Percentiles rank a stretch among this genome's conserved stretches.
phyloP scores from a whole-genome alignment of 2,113 vertebrate species.

The Odocoileus hemionus region DNA sequence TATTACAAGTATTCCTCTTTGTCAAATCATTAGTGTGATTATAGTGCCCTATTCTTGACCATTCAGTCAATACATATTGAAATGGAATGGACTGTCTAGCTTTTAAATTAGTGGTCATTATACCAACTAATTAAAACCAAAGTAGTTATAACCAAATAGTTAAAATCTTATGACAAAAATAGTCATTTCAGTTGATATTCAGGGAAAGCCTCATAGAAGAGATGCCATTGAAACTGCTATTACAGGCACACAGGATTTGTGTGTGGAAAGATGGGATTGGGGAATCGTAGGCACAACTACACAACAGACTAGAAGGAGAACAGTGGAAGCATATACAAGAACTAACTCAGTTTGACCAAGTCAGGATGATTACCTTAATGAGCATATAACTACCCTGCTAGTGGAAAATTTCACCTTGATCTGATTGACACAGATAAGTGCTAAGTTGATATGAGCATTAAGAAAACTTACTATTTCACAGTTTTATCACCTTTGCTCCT shows the following conservation, averaged over 20 bases:
- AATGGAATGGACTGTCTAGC: neutral
- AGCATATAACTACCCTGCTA: neutral
- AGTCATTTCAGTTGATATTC: neutral
- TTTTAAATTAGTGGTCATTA: neutral
- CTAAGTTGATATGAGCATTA: neutral
- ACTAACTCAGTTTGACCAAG: neutral
- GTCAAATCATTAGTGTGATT: neutral
- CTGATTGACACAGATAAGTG: neutral
- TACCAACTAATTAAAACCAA: neutral
- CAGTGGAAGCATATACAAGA: neutral
- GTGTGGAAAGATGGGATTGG: neutral
- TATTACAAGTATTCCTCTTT: neutral
- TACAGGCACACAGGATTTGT: neutral
- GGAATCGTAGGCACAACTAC: neutral
- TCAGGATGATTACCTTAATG: neutral
- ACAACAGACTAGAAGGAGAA: neutral
- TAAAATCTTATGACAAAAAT: neutral
- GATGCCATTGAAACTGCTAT: neutral
- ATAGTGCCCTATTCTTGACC: neutral
- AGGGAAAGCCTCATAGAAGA: neutral
- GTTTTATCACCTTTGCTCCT: neutral
- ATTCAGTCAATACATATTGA: neutral
- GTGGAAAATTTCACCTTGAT: neutral
- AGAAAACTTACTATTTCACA: neutral
- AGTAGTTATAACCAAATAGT: neutral